Percentiles rank a stretch among this genome's conserved stretches.
phyloP scores from a whole-genome alignment of 2,113 vertebrate species.

The Albula glossodonta region DNA sequence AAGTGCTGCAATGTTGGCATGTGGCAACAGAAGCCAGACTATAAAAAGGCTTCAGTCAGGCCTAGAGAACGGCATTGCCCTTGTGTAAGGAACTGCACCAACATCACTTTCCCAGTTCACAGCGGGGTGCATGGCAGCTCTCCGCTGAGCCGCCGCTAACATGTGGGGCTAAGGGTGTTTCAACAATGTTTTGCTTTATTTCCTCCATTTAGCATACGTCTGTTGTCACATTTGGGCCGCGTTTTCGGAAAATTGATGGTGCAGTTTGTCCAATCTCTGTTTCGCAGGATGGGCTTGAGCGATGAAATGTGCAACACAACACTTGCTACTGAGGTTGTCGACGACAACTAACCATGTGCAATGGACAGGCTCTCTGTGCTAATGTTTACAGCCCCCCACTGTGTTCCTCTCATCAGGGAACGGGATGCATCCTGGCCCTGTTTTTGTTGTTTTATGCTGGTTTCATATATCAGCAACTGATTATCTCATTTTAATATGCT shows the following conservation, averaged over 20 bases:
- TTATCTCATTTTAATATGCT: conserved; percentile 26
- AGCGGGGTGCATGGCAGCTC: conserved; percentile 80
- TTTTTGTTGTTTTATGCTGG: conserved; percentile 53
- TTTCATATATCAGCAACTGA: conserved; percentile 31
- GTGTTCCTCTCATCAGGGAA: conserved; percentile 68
- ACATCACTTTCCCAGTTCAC: conserved; percentile 82
- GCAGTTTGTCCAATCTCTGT: conserved; percentile 76
- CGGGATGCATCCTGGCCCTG: conserved; percentile 65
- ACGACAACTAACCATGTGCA: conserved; percentile 76
- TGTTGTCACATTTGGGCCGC: conserved; percentile 81
- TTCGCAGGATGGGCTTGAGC: conserved; percentile 74
- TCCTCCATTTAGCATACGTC: conserved; percentile 79
- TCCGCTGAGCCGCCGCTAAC: conserved; percentile 70
- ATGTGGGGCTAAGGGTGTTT: conserved; percentile 83
- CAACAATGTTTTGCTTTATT: conserved; percentile 83
- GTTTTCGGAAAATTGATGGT: conserved; percentile 76
- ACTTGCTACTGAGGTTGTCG: conserved; percentile 77
- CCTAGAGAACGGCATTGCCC: conserved; percentile 71
- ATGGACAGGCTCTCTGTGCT: conserved; percentile 81
- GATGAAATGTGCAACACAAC: conserved; percentile 78
- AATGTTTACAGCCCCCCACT: conserved; percentile 82
- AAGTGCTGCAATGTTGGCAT: conserved; percentile 60
- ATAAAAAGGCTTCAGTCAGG: conserved; percentile 73
- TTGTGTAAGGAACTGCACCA: conserved; percentile 74
- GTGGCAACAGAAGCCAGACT: conserved; percentile 70